Evolutionary conservation across 1,140 invertebrate species (phyloP), one percentile per base, ranked within the genome.

Genomic region (Anastrepha ludens): DNA sequence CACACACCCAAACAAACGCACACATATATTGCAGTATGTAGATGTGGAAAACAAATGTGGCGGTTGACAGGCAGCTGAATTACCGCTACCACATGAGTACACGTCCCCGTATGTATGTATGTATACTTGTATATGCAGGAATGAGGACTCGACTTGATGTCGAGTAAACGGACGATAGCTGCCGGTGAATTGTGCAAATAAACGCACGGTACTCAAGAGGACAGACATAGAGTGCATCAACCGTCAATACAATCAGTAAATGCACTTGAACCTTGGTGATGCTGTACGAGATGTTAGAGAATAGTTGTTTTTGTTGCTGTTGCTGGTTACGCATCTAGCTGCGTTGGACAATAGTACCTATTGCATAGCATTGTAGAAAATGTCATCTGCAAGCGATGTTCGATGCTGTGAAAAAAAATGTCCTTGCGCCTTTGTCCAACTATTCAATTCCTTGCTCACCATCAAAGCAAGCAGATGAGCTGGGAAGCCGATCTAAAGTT

Each of bases 221-320:
- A 44, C 67, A 74, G 41, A 44, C 67, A 74, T 74, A 39, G 67
- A 74, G 67, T 74, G 67, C 41, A 74, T 74, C 41, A 74, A 74
- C 15, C 41, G 67, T 74, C 67, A 74, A 44, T 74, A 74, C 67
- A 47, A 74, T 47, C 13, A 15, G 39, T 44, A 74, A 74, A 74
- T 47, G 67, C 39, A 74, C 67, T 74, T 74, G 13, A 74, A 4
- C 39, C 41, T 74, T 44, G 67, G 44, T 4, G 39, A 2, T 74
- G 67, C 15, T 74, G 67, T 44, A 15, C 67, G 7, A 74, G 41
- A 4, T 67, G 29, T 58, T 67, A 67, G 65, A 39, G 20, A 3
- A 9, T 39, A 41, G 64, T 20, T 65, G n/a, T 65, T 65, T 65
- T n/a, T 67, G 20, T 39, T 67, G n/a, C 29, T 67, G 64, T 67